Percentiles rank a stretch among this genome's conserved stretches.
Evolutionary conservation across 2,113 vertebrate species (phyloP).

Genomic region (Peromyscus polionotus): DNA sequence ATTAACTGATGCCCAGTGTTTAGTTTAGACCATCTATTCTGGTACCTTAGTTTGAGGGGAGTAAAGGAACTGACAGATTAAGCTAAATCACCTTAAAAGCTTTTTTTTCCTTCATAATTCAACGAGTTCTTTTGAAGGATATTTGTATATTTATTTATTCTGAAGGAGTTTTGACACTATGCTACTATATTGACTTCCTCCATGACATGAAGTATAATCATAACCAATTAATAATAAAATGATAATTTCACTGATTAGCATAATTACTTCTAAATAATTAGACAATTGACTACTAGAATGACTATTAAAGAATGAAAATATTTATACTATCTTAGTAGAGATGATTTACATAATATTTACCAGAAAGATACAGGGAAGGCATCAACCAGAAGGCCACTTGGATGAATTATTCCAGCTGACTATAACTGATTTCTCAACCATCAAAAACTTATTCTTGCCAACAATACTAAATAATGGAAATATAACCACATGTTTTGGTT

Average conservation of each 20-base stretch:
- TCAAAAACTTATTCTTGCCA: not conserved
- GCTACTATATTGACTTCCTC: conserved; percentile 11
- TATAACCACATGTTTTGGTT: not conserved
- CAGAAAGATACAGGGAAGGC: not conserved
- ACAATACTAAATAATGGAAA: conserved; percentile 19
- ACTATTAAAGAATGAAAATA: conserved; percentile 44
- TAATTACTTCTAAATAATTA: conserved; percentile 40
- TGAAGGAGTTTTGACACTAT: not conserved
- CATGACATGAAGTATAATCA: not conserved
- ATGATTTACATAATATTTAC: conserved; percentile 46
- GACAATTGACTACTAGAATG: conserved; percentile 10
- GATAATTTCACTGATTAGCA: conserved; percentile 14
- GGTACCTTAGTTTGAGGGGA: conserved; percentile 11
- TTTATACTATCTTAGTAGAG: conserved; percentile 46
- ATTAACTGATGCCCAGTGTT: conserved; percentile 62
- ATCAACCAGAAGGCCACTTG: not conserved
- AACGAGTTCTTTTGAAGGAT: conserved; percentile 43
- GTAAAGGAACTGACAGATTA: conserved; percentile 20
- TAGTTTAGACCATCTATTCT: conserved; percentile 43
- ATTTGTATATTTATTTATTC: conserved; percentile 40
- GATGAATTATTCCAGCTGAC: not conserved
- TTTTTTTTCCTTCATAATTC: conserved; percentile 52
- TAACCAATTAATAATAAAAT: conserved; percentile 41
- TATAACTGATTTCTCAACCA: not conserved
- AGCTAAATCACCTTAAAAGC: conserved; percentile 58